Conservation (phyloP, 2,113 vertebrate species). For the Microcebus lehilahytsara region DNA sequence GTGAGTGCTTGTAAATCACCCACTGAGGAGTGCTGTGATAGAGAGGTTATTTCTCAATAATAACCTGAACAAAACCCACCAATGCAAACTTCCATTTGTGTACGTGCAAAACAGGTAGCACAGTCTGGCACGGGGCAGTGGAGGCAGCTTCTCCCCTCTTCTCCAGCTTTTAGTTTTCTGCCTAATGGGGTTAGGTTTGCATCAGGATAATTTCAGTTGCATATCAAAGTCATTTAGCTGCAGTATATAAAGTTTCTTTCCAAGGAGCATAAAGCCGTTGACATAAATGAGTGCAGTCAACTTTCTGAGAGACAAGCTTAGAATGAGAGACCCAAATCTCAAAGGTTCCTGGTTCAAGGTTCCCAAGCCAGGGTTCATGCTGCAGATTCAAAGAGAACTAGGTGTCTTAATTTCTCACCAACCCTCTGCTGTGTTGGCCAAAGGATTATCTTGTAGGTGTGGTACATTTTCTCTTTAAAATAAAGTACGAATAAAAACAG, state of each 20-base stretch:
- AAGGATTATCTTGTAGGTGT: not conserved
- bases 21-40: not conserved
- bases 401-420: not conserved
- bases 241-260: not conserved
- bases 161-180: not conserved
- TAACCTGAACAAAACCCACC: not conserved
- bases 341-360: too few relatives aligned
- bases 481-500: not conserved
- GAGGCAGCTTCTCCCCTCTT: not conserved
- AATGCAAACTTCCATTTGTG: constrained; percentile 1
- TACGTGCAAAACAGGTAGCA: not conserved
- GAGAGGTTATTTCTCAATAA: not conserved
- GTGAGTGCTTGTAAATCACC: not conserved
- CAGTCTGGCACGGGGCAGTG: not conserved
- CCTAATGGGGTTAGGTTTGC: not conserved
- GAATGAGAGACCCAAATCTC: not conserved
- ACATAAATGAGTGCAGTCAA: not conserved
- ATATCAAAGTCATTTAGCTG: not conserved
- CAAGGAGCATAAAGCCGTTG: not conserved
- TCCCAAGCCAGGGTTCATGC: not conserved
- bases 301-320: not conserved
- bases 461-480: not conserved
- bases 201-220: not conserved
- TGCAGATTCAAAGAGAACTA: not conserved
- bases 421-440: not conserved